These are phyloP conservation scores for Probaryconus sp. DNA, from an alignment of 1,140 invertebrate species.

Conservation along the genomic window DNA sequence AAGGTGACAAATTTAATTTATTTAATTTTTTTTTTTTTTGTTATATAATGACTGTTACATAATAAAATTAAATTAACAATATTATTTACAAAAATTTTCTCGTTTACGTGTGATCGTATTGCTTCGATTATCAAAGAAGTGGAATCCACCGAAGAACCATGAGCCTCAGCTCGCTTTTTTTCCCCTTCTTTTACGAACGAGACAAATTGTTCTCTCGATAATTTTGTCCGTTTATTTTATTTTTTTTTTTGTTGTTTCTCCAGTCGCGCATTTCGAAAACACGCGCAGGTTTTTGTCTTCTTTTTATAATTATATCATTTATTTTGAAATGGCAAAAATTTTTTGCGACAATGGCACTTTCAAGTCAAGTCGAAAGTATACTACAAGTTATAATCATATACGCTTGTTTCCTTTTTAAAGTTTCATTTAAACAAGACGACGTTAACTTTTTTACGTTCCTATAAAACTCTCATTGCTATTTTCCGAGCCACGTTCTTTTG, in stretches of 20 bases:
- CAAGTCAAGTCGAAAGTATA: conserved; percentile 25
- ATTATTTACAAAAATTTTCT: conserved; percentile 73
- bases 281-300: neutral
- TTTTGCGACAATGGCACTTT: conserved; percentile 45
- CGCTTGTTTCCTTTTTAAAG: no score
- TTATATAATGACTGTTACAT: conserved; percentile 76
- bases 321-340: conserved; percentile 20
- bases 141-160: conserved; percentile 27
- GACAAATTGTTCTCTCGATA: no score
- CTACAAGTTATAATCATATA: no score
- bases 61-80: conserved; percentile 76
- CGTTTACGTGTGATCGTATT: conserved; percentile 66
- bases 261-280: no score
- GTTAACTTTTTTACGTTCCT: no score
- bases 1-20: conserved; percentile 66
- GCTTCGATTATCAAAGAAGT: conserved; percentile 61
- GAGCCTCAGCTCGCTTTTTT: neutral
- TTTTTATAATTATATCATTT: neutral
- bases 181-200: no score
- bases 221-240: neutral
- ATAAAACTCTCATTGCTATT: no score
- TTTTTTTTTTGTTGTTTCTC: neutral
- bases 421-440: no score
- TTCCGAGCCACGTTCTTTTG: no score
- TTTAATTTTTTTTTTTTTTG: conserved; percentile 65